phyloP scores from a whole-genome alignment of 2,797 vertebrate genomes.

The Acrossocheilus fasciatus region DNA sequence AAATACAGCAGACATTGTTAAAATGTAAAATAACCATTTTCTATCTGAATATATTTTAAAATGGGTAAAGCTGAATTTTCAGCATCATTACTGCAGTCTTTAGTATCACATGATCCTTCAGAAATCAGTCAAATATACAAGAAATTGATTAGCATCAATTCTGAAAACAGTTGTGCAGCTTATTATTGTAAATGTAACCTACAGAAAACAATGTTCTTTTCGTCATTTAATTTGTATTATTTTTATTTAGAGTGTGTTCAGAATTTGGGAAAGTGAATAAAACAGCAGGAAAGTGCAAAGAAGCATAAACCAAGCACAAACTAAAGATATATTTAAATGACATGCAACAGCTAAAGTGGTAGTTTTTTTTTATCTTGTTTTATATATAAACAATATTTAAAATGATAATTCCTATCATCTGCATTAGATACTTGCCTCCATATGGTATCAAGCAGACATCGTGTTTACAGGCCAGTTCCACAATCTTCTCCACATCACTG shows the following conservation, averaged over 20 bases:
- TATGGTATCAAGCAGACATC: constrained; percentile 96
- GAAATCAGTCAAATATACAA: not conserved
- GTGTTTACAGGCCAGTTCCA: constrained; percentile 94
- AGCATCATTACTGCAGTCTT: not conserved
- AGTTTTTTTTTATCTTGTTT: not conserved
- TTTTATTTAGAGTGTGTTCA: not conserved
- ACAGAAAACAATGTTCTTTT: not conserved
- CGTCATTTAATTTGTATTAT: not conserved
- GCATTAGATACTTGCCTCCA: constrained; percentile 85
- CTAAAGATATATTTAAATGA: not conserved
- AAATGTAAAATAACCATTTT: too few relatives aligned
- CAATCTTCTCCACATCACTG: constrained; percentile 93
- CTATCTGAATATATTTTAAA: too few relatives aligned
- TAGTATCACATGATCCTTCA: not conserved
- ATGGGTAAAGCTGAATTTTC: too few relatives aligned
- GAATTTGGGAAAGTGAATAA: not conserved
- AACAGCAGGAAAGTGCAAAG: not conserved
- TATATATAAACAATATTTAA: not conserved
- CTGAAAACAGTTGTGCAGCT: not conserved
- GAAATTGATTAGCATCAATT: not conserved
- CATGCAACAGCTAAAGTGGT: not conserved
- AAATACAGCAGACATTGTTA: too few relatives aligned
- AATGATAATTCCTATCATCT: not conserved
- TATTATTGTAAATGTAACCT: not conserved
- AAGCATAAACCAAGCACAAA: not conserved